Evolutionary conservation across 2,113 vertebrate genomes (phyloP).

Genomic region (Eubucco bourcierii): DNA sequence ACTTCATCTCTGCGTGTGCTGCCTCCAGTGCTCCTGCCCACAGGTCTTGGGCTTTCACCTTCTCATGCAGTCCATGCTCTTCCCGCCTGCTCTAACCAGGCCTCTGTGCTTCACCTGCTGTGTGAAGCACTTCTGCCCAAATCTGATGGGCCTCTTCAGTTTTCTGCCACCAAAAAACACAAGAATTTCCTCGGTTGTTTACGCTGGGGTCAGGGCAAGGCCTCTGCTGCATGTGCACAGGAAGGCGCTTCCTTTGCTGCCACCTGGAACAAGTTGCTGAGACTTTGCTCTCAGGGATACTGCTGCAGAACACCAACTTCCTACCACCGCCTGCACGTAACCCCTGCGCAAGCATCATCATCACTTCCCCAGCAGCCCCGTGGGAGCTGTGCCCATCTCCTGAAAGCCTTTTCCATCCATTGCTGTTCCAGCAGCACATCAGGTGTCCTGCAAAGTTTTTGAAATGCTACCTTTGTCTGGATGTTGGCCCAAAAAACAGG

Average conservation of each 20-base stretch:
- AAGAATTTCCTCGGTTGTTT: background rate
- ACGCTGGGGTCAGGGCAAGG: background rate
- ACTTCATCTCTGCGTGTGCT: background rate
- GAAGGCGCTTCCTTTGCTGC: rapidly evolving
- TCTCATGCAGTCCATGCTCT: background rate
- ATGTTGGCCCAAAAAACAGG: background rate
- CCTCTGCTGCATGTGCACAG: background rate
- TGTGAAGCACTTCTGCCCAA: background rate
- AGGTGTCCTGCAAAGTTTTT: background rate
- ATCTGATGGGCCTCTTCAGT: background rate
- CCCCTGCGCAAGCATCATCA: background rate
- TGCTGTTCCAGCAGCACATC: background rate
- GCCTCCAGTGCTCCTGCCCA: background rate
- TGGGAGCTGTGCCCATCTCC: background rate
- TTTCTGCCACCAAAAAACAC: background rate
- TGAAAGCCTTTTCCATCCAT: background rate
- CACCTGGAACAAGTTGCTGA: background rate
- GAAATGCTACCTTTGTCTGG: background rate
- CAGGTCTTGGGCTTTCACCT: background rate
- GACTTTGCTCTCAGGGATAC: background rate
- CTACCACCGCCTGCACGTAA: rapidly evolving
- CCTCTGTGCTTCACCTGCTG: background rate
- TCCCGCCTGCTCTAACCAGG: background rate
- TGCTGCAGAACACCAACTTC: background rate
- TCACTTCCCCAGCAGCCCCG: background rate